A percentile compares a stretch with the other conserved stretches of the same genome.
phyloP scores from a whole-genome alignment of 2,797 vertebrate genomes.

The Kryptopterus vitreolus region DNA sequence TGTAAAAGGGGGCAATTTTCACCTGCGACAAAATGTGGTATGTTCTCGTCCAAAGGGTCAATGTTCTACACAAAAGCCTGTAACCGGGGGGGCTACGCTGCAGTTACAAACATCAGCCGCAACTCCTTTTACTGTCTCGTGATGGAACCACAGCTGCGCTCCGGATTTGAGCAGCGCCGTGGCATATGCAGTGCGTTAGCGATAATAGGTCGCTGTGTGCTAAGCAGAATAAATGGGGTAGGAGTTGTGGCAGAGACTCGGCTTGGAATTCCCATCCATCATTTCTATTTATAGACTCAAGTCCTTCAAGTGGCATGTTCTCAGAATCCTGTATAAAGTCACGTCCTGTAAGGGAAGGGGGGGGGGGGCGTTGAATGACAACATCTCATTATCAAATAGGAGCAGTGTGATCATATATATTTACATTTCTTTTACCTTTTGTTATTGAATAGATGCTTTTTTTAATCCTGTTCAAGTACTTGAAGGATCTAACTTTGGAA shows the following conservation, averaged over 20 bases:
- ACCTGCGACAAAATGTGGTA: background rate
- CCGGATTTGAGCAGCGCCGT: background rate
- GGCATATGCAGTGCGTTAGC: conserved; percentile 36
- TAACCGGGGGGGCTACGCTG: background rate
- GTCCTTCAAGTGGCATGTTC: conserved; percentile 49
- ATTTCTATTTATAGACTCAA: conserved; percentile 57
- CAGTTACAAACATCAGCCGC: background rate
- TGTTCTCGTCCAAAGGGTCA: background rate
- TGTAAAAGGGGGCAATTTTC: background rate
- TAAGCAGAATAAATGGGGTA: conserved; percentile 47
- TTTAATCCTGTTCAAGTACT: background rate
- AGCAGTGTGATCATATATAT: background rate
- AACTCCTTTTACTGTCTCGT: background rate
- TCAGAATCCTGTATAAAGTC: conserved; percentile 30
- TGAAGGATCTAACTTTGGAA: background rate
- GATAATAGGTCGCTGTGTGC: conserved; percentile 40
- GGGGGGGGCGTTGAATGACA: background rate
- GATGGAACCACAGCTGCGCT: background rate
- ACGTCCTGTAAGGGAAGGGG: background rate
- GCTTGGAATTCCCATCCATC: conserved; percentile 53
- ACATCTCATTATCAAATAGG: background rate
- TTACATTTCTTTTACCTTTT: background rate
- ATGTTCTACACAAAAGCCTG: background rate
- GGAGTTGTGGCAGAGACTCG: conserved; percentile 43
- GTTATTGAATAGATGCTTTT: background rate